Evolutionary conservation across 2,113 vertebrate genomes (phyloP).

Genomic region (Paradisaea rubra): DNA sequence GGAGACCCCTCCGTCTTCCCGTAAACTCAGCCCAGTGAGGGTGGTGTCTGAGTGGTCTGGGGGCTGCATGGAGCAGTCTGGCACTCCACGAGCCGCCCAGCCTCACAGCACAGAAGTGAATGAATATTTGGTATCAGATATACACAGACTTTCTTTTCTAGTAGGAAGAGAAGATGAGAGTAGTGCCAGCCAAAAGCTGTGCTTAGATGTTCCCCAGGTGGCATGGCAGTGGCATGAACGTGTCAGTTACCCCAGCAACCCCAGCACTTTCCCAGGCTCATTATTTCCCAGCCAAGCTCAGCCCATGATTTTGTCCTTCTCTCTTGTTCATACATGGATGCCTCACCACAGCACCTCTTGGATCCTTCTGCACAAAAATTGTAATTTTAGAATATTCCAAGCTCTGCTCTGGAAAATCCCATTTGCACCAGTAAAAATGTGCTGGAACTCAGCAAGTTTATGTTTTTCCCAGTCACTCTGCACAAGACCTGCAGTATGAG

Average conservation of each 20-base stretch:
- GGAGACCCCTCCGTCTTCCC: neutral
- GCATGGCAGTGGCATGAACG: rapidly evolving
- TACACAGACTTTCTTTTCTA: neutral
- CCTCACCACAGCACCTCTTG: neutral
- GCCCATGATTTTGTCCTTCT: neutral
- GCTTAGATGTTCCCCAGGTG: neutral
- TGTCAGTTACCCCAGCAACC: neutral
- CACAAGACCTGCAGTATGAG: neutral
- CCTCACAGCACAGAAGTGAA: rapidly evolving
- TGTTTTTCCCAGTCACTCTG: neutral
- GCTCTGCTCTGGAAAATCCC: neutral
- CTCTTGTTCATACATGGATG: neutral
- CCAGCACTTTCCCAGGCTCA: neutral
- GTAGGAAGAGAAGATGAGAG: neutral
- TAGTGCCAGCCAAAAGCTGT: neutral
- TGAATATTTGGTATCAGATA: rapidly evolving
- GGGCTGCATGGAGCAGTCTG: neutral
- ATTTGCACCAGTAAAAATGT: neutral
- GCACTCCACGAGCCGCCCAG: neutral
- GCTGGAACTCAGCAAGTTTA: neutral
- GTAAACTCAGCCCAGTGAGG: neutral
- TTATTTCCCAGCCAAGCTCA: neutral
- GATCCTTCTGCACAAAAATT: neutral
- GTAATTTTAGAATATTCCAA: neutral
- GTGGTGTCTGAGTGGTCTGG: neutral